Percentiles rank a stretch among this genome's conserved stretches.
Conservation (phyloP, 2,113 vertebrate genomes). For the Bucco capensis region DNA sequence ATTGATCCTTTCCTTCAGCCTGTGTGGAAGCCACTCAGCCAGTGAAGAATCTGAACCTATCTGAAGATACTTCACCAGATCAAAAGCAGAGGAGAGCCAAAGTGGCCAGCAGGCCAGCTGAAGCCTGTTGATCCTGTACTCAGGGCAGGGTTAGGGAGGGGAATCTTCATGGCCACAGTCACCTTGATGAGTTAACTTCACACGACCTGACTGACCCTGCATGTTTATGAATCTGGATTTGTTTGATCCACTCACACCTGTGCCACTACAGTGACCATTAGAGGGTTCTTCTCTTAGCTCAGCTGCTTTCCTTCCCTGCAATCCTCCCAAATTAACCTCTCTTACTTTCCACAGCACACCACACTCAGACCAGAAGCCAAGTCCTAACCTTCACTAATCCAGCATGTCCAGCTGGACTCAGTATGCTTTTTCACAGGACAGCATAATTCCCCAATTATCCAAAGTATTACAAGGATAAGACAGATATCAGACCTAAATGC, state of each 20-base stretch:
- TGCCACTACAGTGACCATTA: background rate
- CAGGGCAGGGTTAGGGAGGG: no score
- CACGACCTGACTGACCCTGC: background rate
- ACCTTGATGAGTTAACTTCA: background rate
- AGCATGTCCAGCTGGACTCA: background rate
- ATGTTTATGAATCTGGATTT: background rate
- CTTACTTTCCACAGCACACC: background rate
- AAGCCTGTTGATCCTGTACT: background rate
- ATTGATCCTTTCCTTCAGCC: background rate
- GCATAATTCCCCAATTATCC: background rate
- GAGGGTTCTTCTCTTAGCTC: background rate
- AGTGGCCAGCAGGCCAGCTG: background rate
- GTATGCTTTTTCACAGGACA: background rate
- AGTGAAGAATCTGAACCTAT: background rate
- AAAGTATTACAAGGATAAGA: background rate
- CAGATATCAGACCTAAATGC: background rate
- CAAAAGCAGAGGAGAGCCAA: background rate
- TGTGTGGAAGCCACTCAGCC: background rate
- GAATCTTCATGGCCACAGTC: no score
- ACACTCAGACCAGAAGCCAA: background rate
- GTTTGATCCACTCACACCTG: background rate
- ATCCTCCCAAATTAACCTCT: background rate
- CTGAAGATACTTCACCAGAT: background rate
- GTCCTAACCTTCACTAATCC: background rate
- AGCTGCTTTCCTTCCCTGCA: background rate